Evolutionary conservation across 2,113 vertebrate genomes (phyloP).

Genomic region (Smithornis capensis): DNA sequence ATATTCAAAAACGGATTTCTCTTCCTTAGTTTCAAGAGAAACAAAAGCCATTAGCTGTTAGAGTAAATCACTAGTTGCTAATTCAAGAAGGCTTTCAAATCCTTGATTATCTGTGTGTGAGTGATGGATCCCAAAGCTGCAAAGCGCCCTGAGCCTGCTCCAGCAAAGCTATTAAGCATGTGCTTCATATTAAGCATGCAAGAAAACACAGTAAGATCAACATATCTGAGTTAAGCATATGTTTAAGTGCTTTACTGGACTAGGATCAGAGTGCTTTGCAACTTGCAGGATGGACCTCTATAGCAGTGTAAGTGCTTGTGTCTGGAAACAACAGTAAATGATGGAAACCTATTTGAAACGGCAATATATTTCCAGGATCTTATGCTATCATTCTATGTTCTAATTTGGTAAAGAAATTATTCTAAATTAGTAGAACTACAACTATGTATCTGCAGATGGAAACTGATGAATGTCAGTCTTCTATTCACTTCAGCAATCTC

Average conservation of each 20-base stretch:
- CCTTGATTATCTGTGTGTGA: not conserved
- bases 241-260: conserved; percentile 22
- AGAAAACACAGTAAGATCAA: conserved; percentile 16
- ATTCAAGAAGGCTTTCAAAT: not conserved
- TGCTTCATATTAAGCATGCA: conserved; percentile 28
- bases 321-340: not conserved
- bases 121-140: not conserved
- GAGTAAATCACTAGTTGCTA: not conserved
- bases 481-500: not conserved
- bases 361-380: not conserved
- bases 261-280: not conserved
- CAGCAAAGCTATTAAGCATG: conserved; percentile 39
- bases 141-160: not conserved
- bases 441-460: not conserved
- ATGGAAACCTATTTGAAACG: not conserved
- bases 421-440: not conserved
- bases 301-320: not conserved
- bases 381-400: not conserved
- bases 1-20: not conserved
- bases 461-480: not conserved
- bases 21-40: not conserved
- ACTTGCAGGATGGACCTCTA: not conserved
- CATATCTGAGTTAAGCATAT: not conserved
- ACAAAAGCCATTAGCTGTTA: not conserved
- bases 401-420: not conserved